Evolutionary conservation across 2,797 vertebrate species (phyloP), one percentile per base, ranked within the genome.

Genomic region (Gouania willdenowi): DNA sequence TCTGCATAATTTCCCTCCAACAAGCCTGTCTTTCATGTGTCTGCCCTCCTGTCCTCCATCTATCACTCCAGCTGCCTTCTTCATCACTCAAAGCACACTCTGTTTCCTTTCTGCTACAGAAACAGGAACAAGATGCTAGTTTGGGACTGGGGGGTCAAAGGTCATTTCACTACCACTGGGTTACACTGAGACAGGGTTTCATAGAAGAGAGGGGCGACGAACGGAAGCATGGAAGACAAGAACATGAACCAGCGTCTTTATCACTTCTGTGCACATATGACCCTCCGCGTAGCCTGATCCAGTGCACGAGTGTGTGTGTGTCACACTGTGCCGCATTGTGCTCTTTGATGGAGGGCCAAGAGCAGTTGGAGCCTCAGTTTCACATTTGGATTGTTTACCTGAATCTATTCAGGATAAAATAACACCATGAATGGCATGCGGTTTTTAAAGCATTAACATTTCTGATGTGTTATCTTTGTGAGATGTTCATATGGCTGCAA

Each of bases 11-110:
- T 81, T 81, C 75, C 78, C 67, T 64, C 63, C 55, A 82, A 89
- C 86, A 90, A 88, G 67, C 40, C 49, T 2, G 63, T 54, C 83
- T 87, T 88, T 88, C 78, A 87, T 76, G 47, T 69, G 22, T 31
- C 38, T 15, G 16, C 59, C 40, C 29, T 55, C 53, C 37, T 26
- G 12, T 41, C 58, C 61, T 65, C 51, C 9, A 2, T 46, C 62
- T 54, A 43, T 34, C 50, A 43, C 30, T 66, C 75, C 84, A 83
- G 83, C 80, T 83, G 81, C 62, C 66, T 6, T 19, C 23, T 6
- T 17, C 54, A 35, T 59, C 58, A 38, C 62, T 89, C 83, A 88
- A 88, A 88, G 84, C 82, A 2, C 4, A 55, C 66, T 72, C 83
- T 90, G 85, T 89, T 76, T 64, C 84, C 68, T 37, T 4, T 60